Evolutionary conservation across 2,888 invertebrate species (phyloP), one percentile per base, ranked within the genome.

Genomic region (Pasiphila rectangulata): DNA sequence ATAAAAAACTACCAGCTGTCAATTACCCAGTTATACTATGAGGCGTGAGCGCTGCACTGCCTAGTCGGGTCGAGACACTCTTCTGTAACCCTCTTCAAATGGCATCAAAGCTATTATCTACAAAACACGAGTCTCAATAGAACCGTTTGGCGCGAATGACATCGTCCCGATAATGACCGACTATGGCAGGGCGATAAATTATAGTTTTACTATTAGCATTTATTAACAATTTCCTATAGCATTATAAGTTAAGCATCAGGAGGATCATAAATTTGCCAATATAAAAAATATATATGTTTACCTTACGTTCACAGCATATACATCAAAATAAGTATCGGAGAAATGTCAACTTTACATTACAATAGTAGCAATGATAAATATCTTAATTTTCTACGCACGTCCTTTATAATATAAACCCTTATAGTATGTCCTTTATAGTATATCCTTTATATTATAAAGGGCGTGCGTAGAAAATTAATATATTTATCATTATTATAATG

Each of bases 1-100:
- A 55, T 59, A 65, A 64, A 64, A 68, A 64, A 52, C 30, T 6
- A 41, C 23, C 71, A 72, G 54, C 67, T 70, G 69, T 56, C 67
- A 63, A 63, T 64, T 63, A 54, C 34, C 48, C 64, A 63, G 56
- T 50, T 58, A 61, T 59, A 57, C 43, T 55, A 59, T 53, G 59
- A 59, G 56, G 62, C 56, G 52, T 59, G 55, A 57, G 9, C 16
- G 27, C 15, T 35, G 30, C 9, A 21, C n/a, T 27, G 30, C 20
- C 34, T 21, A 49, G 56, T 50, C 44, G 46, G 46, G 53, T 38
- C 50, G 38, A 30, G 49, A 47, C 45, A 44, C 46, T 55, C 54
- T 48, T 39, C 50, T 56, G 52, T 61, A 57, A n/a, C n/a, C 51
- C 45, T 40, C 51, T 69, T 46, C 56, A 65, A 69, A 65, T 64